Conservation (phyloP, 35 echinoderm and acorn worm species). For the Holothuria glaberrima region DNA sequence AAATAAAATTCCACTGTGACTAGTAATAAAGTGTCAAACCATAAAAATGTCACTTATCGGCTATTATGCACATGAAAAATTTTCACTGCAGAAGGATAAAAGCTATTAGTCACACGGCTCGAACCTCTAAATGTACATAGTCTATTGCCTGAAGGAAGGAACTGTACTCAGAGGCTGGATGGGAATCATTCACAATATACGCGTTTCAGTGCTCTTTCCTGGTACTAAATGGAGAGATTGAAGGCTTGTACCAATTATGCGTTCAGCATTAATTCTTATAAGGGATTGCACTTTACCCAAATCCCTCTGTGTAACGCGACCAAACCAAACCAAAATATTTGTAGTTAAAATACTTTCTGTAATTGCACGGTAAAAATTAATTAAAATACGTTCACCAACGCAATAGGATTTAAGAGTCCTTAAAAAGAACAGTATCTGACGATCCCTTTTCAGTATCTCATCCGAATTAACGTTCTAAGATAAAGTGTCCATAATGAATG, state of each 20-base stretch:
- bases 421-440: neutral
- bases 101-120: neutral
- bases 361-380: too few species aligned
- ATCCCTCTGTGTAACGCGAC: neutral
- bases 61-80: too few species aligned
- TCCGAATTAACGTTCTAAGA: neutral
- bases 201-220: neutral
- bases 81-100: neutral
- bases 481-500: neutral
- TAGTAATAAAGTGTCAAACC: too few species aligned
- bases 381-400: too few species aligned
- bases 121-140: neutral
- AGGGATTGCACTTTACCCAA: neutral
- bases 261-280: neutral
- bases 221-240: neutral
- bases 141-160: neutral
- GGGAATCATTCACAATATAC: neutral
- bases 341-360: constrained; percentile 5
- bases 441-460: neutral
- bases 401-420: too few species aligned
- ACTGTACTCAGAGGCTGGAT: neutral
- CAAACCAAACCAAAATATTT: constrained; percentile 3
- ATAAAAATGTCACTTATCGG: too few species aligned
- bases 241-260: neutral
- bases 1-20: too few species aligned